Base-by-base conservation (phyloP, 2,113 vertebrate species). In the Anolis carolinensis region DNA sequence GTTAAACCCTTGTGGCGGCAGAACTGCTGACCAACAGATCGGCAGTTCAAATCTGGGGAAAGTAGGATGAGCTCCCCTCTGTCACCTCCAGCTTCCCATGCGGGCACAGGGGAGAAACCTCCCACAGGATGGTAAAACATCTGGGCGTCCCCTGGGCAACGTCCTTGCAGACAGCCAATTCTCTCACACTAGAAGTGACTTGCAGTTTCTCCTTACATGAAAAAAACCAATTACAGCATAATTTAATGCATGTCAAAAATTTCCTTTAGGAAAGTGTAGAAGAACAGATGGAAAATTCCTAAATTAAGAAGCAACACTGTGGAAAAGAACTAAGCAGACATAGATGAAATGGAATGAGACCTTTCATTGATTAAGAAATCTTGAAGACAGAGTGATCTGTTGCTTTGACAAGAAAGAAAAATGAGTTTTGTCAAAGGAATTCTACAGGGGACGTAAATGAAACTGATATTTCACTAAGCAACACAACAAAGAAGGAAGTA, bases 291-390 rank as follows among this genome's bases (percentile, higher is more conserved):
- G 75, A 77, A 50, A 77, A 77, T 81, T 80, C 74, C 25, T 84
- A 3, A 59, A 55, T 6, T 63, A 74, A 8, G 21, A 62, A 83
- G 5, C 0, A 0, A 89, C 83, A 18, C 4, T 83, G 73, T 50
- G 48, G 21, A 82, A 82, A 20, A 1, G 82, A 75, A 71, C 30
- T 32, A 20, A 32, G 1, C 25, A 80, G 8, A 71, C 85, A 76
- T 85, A 27, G 50, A 76, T 25, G 20, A 89, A 92, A 78, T 27
- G 89, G 16, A 55, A 83, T 86, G 10, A 82, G 23, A 82, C 7
- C 32, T 13, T 81, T 39, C 32, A 83, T 44, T 62, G 79, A 1
- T 44, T 83, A 67, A 2, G n/a, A 87, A 14, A 79, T 10, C 63
- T 71, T 52, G 48, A 81, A 81, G 36, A 78, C 13, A 39, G 3